These are phyloP conservation scores for Falco naumanni DNA, from an alignment of 2,797 vertebrate genomes.

Conservation along the genomic window DNA sequence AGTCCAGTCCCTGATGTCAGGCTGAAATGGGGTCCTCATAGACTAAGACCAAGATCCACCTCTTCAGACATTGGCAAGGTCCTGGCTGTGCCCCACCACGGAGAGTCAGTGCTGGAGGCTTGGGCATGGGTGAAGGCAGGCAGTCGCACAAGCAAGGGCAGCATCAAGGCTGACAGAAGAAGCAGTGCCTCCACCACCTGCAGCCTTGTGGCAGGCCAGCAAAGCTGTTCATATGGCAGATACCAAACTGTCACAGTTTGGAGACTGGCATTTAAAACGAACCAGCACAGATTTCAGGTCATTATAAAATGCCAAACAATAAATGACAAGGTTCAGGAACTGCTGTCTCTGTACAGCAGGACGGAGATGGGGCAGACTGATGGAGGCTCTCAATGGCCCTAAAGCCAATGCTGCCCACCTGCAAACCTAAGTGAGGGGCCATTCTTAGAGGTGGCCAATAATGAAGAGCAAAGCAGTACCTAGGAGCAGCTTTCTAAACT, in stretches of 20 bases:
- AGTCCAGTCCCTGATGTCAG: neutral
- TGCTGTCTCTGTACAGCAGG: neutral
- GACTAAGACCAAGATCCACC: neutral
- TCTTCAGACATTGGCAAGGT: neutral
- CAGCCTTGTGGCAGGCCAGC: neutral
- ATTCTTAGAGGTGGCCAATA: neutral
- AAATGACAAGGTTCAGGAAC: neutral
- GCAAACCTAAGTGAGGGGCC: neutral
- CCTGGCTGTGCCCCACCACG: neutral
- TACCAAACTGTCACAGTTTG: neutral
- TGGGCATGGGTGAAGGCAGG: neutral
- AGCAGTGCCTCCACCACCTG: neutral
- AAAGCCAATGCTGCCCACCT: neutral
- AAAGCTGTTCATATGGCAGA: neutral
- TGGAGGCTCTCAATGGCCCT: neutral
- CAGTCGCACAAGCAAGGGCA: neutral
- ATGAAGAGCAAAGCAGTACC: neutral
- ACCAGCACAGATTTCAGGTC: neutral
- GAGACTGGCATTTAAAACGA: neutral
- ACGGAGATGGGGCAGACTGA: neutral
- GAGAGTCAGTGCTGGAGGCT: neutral
- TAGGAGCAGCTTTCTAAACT: neutral
- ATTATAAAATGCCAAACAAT: conserved; percentile 20
- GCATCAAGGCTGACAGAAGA: neutral
- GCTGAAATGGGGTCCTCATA: neutral